These are phyloP conservation scores for Acanthosepion esculentum DNA, from an alignment of 2,888 invertebrate species.

Conservation along the genomic window DNA sequence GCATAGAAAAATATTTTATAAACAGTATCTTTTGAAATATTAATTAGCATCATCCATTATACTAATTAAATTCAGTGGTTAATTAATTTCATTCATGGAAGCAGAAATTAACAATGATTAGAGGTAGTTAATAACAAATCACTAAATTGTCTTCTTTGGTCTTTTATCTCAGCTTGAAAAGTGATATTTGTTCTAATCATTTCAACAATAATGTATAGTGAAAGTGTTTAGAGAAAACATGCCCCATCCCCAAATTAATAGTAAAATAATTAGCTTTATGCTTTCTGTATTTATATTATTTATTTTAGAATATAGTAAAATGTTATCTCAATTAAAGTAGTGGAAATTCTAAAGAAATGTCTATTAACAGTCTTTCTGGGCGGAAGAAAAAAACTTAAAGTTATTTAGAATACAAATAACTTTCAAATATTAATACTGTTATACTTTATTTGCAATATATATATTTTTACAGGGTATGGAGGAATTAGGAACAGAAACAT, in stretches of 20 bases:
- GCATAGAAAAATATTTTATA: too few relatives aligned
- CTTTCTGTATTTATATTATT: not conserved
- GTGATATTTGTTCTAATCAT: not conserved
- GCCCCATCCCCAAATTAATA: not conserved
- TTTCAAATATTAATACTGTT: not conserved
- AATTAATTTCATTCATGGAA: not conserved
- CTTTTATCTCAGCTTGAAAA: too few relatives aligned
- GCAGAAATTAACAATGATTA: not conserved
- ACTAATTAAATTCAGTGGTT: too few relatives aligned
- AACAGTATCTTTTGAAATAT: too few relatives aligned
- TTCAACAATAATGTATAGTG: not conserved
- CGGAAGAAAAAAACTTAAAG: not conserved
- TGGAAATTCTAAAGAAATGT: not conserved
- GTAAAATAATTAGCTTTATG: not conserved
- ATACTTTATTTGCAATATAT: not conserved
- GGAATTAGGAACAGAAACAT: too few relatives aligned
- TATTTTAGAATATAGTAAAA: not conserved
- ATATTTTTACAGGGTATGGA: too few relatives aligned
- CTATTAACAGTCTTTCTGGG: not conserved
- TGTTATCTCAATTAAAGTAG: not conserved
- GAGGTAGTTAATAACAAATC: not conserved
- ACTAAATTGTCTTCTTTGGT: too few relatives aligned
- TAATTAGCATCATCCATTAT: too few relatives aligned
- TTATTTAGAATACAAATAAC: not conserved
- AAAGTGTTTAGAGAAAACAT: not conserved